These are phyloP conservation scores for Drosophila ustulata DNA, from an alignment of 2,888 invertebrate species.

Conservation along the genomic window DNA sequence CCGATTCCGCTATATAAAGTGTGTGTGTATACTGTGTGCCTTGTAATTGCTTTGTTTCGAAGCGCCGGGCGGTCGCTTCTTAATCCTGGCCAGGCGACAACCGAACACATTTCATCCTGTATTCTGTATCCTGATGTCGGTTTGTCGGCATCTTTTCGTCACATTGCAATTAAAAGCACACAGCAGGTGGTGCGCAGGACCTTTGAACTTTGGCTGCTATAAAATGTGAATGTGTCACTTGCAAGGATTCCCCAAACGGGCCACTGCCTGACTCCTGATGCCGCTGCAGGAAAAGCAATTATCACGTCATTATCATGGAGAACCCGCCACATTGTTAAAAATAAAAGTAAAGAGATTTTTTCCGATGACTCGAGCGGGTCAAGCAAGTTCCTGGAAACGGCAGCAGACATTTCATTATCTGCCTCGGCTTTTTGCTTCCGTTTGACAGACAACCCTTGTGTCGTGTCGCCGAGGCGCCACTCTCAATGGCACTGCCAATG, in stretches of 20 bases:
- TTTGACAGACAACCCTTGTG: conserved; percentile 71
- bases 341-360: conserved; percentile 7
- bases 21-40: background rate
- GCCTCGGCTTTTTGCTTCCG: conserved; percentile 51
- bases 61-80: conserved; percentile 70
- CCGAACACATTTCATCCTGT: conserved; percentile 12
- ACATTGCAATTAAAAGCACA: conserved; percentile 83
- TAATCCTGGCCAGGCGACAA: conserved; percentile 35
- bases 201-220: conserved; percentile 80
- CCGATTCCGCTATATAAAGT: conserved; percentile 7
- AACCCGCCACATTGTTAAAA: conserved; percentile 42
- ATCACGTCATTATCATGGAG: conserved; percentile 74
- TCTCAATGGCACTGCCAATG: background rate
- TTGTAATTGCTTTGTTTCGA: conserved; percentile 76
- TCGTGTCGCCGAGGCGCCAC: conserved; percentile 10
- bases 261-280: conserved; percentile 26
- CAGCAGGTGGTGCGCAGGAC: conserved; percentile 78
- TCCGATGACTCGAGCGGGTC: conserved; percentile 23
- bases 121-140: conserved; percentile 17
- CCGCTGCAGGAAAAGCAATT: conserved; percentile 63
- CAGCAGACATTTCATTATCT: conserved; percentile 18
- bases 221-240: conserved; percentile 81
- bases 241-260: conserved; percentile 82
- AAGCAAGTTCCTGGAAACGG: conserved; percentile 35
- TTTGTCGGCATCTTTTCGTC: conserved; percentile 67